phyloP scores from a whole-genome alignment of 92 coral and sea anemone species.

The Heteractis magnifica region DNA sequence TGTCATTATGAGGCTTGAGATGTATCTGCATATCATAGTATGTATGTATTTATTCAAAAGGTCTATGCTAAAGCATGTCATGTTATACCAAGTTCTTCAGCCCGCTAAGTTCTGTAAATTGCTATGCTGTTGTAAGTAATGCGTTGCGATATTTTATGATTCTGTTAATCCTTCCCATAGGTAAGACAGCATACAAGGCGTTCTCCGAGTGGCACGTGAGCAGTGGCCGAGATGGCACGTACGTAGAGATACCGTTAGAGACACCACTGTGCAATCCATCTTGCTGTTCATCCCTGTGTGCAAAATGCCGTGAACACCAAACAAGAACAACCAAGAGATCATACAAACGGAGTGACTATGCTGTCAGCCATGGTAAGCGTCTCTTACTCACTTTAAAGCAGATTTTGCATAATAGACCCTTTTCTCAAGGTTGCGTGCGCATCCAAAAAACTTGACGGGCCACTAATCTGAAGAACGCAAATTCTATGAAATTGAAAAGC shows the following conservation, averaged over 20 bases:
- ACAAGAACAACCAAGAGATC: background rate
- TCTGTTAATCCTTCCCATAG: conserved; percentile 20
- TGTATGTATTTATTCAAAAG: no score
- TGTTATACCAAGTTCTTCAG: no score
- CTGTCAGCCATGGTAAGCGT: background rate
- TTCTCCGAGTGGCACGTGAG: conserved; percentile 87
- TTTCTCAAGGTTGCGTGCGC: no score
- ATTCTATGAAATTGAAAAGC: no score
- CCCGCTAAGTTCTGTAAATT: no score
- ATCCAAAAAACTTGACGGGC: background rate
- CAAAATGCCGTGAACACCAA: conserved; percentile 68
- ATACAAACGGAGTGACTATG: background rate
- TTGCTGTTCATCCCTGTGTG: conserved; percentile 79
- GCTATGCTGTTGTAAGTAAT: background rate
- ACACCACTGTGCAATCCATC: conserved; percentile 92
- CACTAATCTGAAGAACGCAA: no score
- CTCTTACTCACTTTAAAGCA: background rate
- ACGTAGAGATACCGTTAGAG: conserved; percentile 78
- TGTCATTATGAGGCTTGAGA: no score
- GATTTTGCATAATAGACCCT: background rate
- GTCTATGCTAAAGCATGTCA: no score
- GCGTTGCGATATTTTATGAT: background rate
- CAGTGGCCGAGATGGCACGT: conserved; percentile 75
- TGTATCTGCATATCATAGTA: no score
- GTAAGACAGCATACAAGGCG: conserved; percentile 90